Percentiles rank a stretch among this genome's conserved stretches.
Evolutionary conservation across 2,797 vertebrate species (phyloP).

Genomic region (Cetoscarus ocellatus): DNA sequence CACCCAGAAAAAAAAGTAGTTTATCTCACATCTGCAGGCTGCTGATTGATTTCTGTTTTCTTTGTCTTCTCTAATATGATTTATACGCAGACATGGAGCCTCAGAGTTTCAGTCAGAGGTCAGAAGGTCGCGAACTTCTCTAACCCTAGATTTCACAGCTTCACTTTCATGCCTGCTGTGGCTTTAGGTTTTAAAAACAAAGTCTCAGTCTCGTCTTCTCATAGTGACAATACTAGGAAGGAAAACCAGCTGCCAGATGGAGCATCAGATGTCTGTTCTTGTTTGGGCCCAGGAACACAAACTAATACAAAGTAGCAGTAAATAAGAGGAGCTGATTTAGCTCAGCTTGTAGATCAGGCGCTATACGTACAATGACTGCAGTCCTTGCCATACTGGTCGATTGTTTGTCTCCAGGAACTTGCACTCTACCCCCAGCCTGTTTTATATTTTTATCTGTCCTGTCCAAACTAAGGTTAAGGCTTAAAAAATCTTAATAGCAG

Average conservation of each 20-base stretch:
- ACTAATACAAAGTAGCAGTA: neutral
- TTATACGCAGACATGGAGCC: conserved; percentile 8
- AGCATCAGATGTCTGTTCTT: neutral
- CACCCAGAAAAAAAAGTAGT: neutral
- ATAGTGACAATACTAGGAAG: conserved; percentile 25
- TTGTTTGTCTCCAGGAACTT: no score
- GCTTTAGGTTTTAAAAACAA: conserved; percentile 19
- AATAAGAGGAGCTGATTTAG: neutral
- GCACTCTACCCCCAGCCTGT: no score
- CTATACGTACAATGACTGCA: no score
- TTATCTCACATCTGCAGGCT: conserved; percentile 14
- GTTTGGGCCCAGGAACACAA: neutral
- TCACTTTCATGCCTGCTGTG: conserved; percentile 3
- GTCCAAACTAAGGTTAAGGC: no score
- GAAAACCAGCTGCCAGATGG: neutral
- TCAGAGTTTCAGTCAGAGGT: conserved; percentile 32
- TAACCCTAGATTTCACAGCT: conserved; percentile 8
- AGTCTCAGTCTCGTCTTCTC: neutral
- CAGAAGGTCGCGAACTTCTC: conserved; percentile 4
- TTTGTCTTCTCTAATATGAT: conserved; percentile 20
- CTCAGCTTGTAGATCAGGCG: no score
- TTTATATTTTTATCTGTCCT: no score
- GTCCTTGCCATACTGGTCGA: no score
- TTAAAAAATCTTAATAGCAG: no score
- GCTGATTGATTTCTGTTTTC: conserved; percentile 2